phyloP scores from a whole-genome alignment of 2,113 vertebrate species.

The Astur gentilis region DNA sequence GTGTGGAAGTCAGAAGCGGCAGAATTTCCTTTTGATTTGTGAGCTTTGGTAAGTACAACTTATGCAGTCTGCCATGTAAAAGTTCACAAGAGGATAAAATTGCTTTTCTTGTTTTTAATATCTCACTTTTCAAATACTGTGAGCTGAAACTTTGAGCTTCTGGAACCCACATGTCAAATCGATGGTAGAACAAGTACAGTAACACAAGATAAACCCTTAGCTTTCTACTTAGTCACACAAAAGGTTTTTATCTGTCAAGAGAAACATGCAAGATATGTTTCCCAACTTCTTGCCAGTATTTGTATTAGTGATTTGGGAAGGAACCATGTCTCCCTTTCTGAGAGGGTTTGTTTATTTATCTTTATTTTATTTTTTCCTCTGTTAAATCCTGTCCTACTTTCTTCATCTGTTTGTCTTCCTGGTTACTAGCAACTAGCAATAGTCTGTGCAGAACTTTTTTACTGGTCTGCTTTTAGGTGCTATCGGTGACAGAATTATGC shows the following conservation, averaged over 20 bases:
- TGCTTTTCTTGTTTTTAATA: constrained; percentile 13
- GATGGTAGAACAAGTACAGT: neutral
- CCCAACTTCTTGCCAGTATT: neutral
- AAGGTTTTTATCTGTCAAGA: neutral
- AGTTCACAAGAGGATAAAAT: neutral
- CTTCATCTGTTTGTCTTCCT: neutral
- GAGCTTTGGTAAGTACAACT: neutral
- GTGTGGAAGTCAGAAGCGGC: neutral
- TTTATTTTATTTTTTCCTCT: neutral
- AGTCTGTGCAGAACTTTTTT: neutral
- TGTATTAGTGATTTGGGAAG: neutral
- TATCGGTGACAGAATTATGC: neutral
- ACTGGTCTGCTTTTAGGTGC: neutral
- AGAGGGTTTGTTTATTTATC: neutral
- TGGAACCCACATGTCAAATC: neutral
- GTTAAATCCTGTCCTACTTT: neutral
- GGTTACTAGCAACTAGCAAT: neutral
- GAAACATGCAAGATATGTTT: neutral
- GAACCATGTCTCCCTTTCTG: neutral
- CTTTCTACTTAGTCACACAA: neutral
- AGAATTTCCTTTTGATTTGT: constrained; percentile 5
- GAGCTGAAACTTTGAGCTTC: neutral
- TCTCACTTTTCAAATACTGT: neutral
- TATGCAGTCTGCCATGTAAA: neutral
- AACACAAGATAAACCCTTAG: neutral